Conservation (phyloP, 2,113 vertebrate species). For the Elachura formosa region DNA sequence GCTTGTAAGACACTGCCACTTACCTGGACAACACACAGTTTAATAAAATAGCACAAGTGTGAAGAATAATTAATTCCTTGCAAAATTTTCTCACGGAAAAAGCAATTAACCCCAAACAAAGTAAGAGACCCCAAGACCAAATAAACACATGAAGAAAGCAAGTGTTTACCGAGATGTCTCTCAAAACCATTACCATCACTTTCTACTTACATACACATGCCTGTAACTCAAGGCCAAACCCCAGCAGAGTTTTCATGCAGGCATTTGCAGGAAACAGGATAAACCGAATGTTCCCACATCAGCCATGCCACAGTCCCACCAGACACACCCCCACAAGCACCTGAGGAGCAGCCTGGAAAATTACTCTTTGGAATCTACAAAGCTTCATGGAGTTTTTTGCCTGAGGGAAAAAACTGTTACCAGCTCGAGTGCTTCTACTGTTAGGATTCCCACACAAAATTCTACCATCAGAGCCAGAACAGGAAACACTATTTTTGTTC, state of each 20-base stretch:
- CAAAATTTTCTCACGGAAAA: neutral
- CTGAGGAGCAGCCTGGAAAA: neutral
- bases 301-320: neutral
- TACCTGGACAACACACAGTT: neutral
- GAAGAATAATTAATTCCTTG: neutral
- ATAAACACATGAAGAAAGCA: neutral
- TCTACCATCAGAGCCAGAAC: neutral
- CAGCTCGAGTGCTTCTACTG: neutral
- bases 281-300: neutral
- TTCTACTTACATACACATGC: neutral
- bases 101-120: neutral
- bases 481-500: neutral
- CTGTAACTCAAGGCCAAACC: neutral
- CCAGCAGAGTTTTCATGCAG: neutral
- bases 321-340: neutral
- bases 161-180: neutral
- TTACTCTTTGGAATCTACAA: neutral
- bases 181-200: neutral
- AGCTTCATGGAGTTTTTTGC: neutral
- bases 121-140: neutral
- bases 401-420: neutral
- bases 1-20: neutral
- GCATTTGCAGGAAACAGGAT: neutral
- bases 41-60: neutral
- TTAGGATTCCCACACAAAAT: neutral